phyloP scores from a whole-genome alignment of 2,888 invertebrate genomes.

The Scaptodrosophila latifasciaeformis region DNA sequence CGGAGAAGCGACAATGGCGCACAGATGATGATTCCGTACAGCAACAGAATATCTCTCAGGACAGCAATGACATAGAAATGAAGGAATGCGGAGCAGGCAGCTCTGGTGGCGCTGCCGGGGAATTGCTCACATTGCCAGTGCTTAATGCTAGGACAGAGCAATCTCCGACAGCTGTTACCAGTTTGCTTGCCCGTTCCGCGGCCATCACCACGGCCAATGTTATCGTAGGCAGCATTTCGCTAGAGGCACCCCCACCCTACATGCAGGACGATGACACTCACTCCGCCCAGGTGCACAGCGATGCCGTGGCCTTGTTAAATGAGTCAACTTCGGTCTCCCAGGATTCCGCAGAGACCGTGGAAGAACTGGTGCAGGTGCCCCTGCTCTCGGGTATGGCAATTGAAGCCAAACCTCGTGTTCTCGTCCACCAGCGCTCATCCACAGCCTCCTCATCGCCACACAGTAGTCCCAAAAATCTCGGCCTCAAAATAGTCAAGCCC shows the following conservation, averaged over 20 bases:
- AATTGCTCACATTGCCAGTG: constrained; percentile 58
- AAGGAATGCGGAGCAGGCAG: constrained; percentile 44
- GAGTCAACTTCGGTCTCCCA: constrained; percentile 50
- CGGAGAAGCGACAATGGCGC: constrained; percentile 72
- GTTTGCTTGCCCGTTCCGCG: constrained; percentile 60
- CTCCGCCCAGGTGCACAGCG: constrained; percentile 48
- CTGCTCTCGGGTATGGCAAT: constrained; percentile 47
- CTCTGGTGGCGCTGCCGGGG: constrained; percentile 37
- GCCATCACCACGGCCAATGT: constrained; percentile 70
- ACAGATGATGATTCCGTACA: constrained; percentile 67
- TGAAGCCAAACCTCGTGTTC: constrained; percentile 54
- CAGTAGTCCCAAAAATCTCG: constrained; percentile 66
- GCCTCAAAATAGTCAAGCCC: constrained; percentile 62
- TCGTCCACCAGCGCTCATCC: constrained; percentile 72
- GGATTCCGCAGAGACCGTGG: constrained; percentile 67
- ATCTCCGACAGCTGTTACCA: constrained; percentile 47
- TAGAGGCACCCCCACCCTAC: constrained; percentile 73
- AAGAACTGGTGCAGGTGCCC: constrained; percentile 65
- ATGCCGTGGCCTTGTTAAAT: constrained; percentile 46
- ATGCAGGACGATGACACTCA: constrained; percentile 64
- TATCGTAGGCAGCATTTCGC: constrained; percentile 74
- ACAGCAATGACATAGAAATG: constrained; percentile 56
- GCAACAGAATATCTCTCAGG: constrained; percentile 40
- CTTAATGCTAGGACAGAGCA: constrained; percentile 40
- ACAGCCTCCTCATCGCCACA: constrained; percentile 69